Evolutionary conservation across 2,888 invertebrate species (phyloP), one percentile per base, ranked within the genome.

Genomic region (Amphipyra tragopoginis): DNA sequence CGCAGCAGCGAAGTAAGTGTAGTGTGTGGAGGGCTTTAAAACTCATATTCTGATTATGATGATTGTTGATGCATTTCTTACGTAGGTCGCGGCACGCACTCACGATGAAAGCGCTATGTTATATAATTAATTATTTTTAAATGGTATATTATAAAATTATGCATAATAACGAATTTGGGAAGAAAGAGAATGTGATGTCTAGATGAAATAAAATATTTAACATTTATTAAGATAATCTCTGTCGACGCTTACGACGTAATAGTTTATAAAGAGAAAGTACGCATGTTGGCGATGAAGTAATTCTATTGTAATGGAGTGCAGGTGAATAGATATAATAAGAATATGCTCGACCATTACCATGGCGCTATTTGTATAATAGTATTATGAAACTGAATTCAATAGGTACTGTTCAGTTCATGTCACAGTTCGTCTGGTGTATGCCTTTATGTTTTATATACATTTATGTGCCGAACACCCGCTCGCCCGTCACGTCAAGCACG

Each of bases 201-300:
- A 58, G 43, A 56, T 61, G 29, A 63, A 65, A 51, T 60, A 56
- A 59, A 60, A 53, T n/a, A 62, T 60, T 47, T 36, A 58, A 49
- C 54, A 45, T 60, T 45, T 54, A 43, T 39, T 48, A 59, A 48
- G 39, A 38, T 65, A 72, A 62, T 61, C 52, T 65, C 51, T 49
- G 55, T 56, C 51, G 45, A 45, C 45, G 15, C 21, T 39, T 50
- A 36, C 57, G 51, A 59, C 56, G 14, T 43, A 52, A 51, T 33
- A 21, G 34, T 65, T 58, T 49, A 21, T 54, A 21, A 21, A 33
- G 29, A 42, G 9, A 44, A 33, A 21, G 13, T 44, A 45, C 3
- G 40, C 21, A 54, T 44, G 54, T 44, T 39, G 45, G 38, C 1
- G 14, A 42, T 58, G 10, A 47, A 55, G 15, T 34, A 13, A 51